Conservation (phyloP, 2,113 vertebrate species). For the Motacilla alba region DNA sequence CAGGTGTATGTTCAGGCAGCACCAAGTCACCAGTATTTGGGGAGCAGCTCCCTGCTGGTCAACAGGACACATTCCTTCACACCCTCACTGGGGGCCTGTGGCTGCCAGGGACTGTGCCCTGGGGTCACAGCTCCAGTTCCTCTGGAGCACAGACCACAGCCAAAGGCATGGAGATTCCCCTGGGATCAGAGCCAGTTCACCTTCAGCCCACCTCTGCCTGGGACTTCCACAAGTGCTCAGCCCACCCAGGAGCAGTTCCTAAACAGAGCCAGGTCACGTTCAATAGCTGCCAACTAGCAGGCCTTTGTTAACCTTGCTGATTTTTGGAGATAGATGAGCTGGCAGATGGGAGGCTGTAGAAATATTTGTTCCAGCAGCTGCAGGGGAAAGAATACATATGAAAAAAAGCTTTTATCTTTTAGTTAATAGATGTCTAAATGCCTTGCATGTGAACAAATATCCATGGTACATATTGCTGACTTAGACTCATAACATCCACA, state of each 20-base stretch:
- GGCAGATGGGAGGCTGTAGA: neutral
- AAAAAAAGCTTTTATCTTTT: neutral
- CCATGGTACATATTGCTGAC: neutral
- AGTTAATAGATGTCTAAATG: neutral
- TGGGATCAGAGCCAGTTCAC: neutral
- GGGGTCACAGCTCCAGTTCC: neutral
- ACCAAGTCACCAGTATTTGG: neutral
- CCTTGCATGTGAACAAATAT: neutral
- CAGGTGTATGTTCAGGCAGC: neutral
- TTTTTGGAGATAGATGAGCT: neutral
- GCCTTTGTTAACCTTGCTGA: neutral
- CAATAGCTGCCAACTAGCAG: neutral
- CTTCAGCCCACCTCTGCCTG: neutral
- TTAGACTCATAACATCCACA: rapidly evolving
- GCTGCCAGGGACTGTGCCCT: neutral
- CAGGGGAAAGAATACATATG: neutral
- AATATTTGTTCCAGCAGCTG: slow-evolving; percentile 18
- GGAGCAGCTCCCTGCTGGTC: neutral
- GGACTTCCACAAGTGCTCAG: neutral
- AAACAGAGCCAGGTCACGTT: neutral
- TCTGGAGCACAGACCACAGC: too few species aligned
- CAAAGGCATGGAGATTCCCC: rapidly evolving
- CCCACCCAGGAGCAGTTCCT: neutral
- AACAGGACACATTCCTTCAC: neutral
- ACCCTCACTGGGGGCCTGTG: neutral